These are phyloP conservation scores for Lypha dubia DNA, from an alignment of 2,888 invertebrate species.

Conservation along the genomic window DNA sequence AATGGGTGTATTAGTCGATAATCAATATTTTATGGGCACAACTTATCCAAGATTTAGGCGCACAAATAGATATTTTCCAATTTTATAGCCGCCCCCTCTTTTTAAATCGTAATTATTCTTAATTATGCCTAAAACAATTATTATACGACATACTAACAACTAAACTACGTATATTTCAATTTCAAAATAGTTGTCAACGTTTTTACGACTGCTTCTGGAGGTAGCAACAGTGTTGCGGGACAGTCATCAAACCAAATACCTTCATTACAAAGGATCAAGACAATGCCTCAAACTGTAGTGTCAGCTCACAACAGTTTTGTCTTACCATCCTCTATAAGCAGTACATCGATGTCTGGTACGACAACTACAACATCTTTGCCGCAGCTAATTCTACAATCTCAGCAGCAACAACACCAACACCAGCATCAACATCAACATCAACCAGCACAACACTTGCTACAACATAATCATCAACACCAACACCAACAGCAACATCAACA, in stretches of 20 bases:
- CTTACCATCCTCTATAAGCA: constrained; percentile 59
- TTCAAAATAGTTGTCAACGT: constrained; percentile 78
- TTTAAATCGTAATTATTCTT: not conserved
- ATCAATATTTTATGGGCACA: no score
- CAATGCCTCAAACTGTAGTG: constrained; percentile 73
- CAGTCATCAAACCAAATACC: constrained; percentile 71
- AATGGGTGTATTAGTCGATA: no score
- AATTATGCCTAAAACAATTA: not conserved
- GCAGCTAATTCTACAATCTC: constrained; percentile 67
- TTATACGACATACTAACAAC: no score
- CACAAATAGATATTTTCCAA: no score
- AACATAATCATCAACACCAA: constrained; percentile 63
- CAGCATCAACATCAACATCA: constrained; percentile 73
- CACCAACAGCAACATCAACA: constrained; percentile 72
- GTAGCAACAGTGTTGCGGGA: constrained; percentile 73
- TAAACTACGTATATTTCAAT: not conserved
- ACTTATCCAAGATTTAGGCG: no score
- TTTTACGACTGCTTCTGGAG: constrained; percentile 75
- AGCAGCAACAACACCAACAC: constrained; percentile 73
- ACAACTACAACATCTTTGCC: constrained; percentile 64
- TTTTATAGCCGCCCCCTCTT: no score
- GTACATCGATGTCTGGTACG: constrained; percentile 56
- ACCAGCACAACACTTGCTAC: constrained; percentile 63
- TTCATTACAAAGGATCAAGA: constrained; percentile 74
- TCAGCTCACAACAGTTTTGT: constrained; percentile 72